A percentile compares a stretch with the other conserved stretches of the same genome.
phyloP scores from a whole-genome alignment of 2,113 vertebrate genomes.

The Glaucidium brasilianum region DNA sequence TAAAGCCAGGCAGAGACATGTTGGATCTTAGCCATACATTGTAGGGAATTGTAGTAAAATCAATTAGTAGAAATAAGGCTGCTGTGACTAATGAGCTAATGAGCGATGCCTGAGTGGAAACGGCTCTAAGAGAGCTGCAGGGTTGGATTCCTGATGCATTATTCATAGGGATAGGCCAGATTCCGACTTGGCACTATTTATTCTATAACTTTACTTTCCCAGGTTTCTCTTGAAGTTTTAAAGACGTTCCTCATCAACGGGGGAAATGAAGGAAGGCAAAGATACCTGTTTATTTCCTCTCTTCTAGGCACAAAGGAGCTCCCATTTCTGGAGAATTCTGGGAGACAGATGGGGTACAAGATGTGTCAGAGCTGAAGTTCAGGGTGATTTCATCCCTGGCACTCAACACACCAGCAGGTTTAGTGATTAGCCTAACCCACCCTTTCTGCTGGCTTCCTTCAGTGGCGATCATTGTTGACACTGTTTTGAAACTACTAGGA shows the following conservation, averaged over 20 bases:
- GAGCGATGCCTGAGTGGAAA: conserved; percentile 13
- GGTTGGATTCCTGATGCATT: conserved; percentile 14
- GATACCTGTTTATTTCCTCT: not conserved
- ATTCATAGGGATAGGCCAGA: not conserved
- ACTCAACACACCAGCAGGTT: not conserved
- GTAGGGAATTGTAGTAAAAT: conserved; percentile 19
- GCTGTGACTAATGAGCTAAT: conserved; percentile 55
- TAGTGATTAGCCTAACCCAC: not conserved
- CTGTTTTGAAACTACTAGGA: not conserved
- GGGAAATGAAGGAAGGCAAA: not conserved
- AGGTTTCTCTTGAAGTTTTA: not conserved
- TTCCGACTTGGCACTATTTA: not conserved
- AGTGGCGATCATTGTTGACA: not conserved
- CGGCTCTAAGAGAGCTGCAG: not conserved
- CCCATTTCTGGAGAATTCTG: not conserved
- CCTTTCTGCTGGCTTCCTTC: not conserved
- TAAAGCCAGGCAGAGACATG: not conserved
- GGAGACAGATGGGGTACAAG: not conserved
- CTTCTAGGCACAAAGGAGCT: not conserved
- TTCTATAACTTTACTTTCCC: not conserved
- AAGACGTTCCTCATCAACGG: not conserved
- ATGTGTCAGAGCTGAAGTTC: not conserved
- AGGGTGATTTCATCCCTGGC: not conserved
- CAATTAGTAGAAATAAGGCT: conserved; percentile 49
- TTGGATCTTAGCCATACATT: conserved; percentile 22